A percentile compares a stretch with the other conserved stretches of the same genome.
phyloP scores from a whole-genome alignment of 1,140 invertebrate species.

The Notospermus geniculatus region DNA sequence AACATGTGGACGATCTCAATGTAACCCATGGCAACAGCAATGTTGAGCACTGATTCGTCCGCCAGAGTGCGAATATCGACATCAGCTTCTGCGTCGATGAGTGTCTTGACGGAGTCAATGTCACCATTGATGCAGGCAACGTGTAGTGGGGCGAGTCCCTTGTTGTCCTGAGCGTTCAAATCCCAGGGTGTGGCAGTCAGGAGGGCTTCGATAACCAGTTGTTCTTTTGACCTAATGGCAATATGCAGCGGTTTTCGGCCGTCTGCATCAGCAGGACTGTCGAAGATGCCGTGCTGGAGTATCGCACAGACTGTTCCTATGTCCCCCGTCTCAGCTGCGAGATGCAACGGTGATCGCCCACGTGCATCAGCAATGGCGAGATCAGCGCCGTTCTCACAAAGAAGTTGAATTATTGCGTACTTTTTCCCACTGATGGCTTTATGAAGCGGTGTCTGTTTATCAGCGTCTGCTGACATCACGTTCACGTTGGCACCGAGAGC shows the following conservation, averaged over 20 bases:
- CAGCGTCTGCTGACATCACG: neutral
- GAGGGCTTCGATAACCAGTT: neutral
- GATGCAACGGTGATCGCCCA: conserved; percentile 1
- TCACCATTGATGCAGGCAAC: neutral
- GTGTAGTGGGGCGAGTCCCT: neutral
- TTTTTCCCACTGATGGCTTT: neutral
- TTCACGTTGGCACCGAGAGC: neutral
- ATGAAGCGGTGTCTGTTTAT: conserved; percentile 5
- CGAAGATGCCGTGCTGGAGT: neutral
- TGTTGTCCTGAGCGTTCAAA: neutral
- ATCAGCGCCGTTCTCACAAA: conserved; percentile 5
- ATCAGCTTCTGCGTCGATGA: conserved; percentile 1
- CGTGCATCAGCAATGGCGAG: neutral
- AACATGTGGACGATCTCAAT: neutral
- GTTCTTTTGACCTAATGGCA: neutral
- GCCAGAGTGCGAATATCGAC: neutral
- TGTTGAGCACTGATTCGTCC: neutral
- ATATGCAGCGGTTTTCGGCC: conserved; percentile 6
- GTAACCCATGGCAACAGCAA: neutral
- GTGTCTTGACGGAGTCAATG: neutral
- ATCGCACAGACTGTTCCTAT: neutral
- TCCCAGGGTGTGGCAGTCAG: neutral
- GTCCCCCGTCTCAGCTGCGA: neutral
- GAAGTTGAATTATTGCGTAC: neutral
- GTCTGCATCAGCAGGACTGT: neutral